Evolutionary conservation across 2,888 invertebrate species (phyloP), one percentile per base, ranked within the genome.

Genomic region (Aporophyla lueneburgensis): DNA sequence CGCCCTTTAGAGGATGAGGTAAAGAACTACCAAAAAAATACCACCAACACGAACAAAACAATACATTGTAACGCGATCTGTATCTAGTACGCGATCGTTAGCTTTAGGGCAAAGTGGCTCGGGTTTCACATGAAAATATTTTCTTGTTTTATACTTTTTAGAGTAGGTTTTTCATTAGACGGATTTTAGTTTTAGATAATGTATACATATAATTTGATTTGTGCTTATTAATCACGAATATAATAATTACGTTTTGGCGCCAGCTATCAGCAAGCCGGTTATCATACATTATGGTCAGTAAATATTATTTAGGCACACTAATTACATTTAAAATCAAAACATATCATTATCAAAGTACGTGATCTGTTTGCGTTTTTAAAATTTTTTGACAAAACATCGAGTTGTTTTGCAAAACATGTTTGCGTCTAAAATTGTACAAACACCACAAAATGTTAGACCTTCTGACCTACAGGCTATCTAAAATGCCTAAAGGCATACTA

Each of bases 371-470:
- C 40, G 3, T n/a, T 12, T n/a, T 14, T 21, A 19, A n/a, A 43
- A 24, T 43, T 33, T 49, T 63, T 56, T 27, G 9, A n/a, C 51
- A 59, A 72, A 68, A 72, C 10, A 21, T 27, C 12, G n/a, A 7
- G 65, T 72, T 72, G 84, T 78, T 83, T 70, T 61, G n/a, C 62
- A 56, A 77, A 70, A 82, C 63, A 53, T 56, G 24, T 71, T 61
- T 65, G 5, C 12, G 49, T 1, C 61, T 40, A n/a, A 46, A 61
- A 59, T 33, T 58, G 21, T n/a, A 61, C 16, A 71, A 49, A 27
- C n/a, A 61, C 9, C 14, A 16, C 40, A 3, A 51, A 40, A n/a
- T 65, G 33, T 33, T 14, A 14, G 56, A 56, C 54, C 69, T 67
- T 51, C 24, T 70, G 65, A 83, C 33, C 65, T 65, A 16, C 7